Conservation (phyloP, 2,888 invertebrate species). For the Lasioglossum morio region DNA sequence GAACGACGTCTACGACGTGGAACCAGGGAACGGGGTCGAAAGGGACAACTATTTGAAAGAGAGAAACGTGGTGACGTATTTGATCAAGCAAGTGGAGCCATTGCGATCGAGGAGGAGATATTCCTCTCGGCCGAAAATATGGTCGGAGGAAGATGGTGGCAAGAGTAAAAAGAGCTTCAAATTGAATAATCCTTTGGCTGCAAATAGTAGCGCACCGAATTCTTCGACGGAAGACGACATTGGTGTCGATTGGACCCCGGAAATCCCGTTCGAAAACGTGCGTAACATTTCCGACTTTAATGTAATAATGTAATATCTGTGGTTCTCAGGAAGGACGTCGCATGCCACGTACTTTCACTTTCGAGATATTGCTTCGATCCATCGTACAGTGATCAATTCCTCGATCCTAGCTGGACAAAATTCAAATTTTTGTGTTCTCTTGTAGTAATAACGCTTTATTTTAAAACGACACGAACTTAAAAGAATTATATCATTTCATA, state of each 20-base stretch:
- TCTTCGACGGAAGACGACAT: constrained; percentile 91
- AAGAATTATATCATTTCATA: too few species aligned
- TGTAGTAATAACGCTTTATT: too few species aligned
- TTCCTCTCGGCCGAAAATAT: constrained; percentile 85
- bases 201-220: constrained; percentile 82
- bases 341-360: too few species aligned
- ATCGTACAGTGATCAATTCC: too few species aligned
- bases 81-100: constrained; percentile 94
- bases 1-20: constrained; percentile 96
- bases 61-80: constrained; percentile 94
- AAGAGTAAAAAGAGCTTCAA: constrained; percentile 84
- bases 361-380: too few species aligned
- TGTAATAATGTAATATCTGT: neutral
- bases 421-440: too few species aligned
- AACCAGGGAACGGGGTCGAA: constrained; percentile 94
- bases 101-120: constrained; percentile 86
- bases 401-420: too few species aligned
- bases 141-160: constrained; percentile 77
- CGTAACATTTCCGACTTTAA: constrained; percentile 71
- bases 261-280: constrained; percentile 96
- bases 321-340: too few species aligned
- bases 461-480: too few species aligned
- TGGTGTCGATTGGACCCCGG: constrained; percentile 94
- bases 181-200: constrained; percentile 71
- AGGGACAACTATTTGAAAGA: constrained; percentile 94